Evolutionary conservation across 2,888 invertebrate species (phyloP), one percentile per base, ranked within the genome.

Genomic region (Athetis lepigone): DNA sequence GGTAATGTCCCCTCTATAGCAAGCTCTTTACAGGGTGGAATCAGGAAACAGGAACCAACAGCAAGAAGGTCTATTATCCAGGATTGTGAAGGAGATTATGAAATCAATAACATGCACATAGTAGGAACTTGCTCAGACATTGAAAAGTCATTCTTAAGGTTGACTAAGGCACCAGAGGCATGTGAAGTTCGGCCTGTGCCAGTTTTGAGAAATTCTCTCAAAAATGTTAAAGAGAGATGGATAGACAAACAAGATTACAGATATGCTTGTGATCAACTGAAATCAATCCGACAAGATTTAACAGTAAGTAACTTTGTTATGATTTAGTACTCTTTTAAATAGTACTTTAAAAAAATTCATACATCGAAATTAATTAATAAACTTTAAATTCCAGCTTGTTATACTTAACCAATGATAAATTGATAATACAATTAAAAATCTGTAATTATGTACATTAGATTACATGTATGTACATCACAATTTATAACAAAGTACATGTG

Each of bases 201-300:
- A 87, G 97, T 99, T 49, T 96, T 99, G 68, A 96, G 96, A 82
- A 96, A 96, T 88, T 98, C 99, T 46, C 95, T 99, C 85, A 96
- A 96, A 86, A 97, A 98, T 95, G 99, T 99, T 11, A 98, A 99
- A 92, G 96, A 97, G 46, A 97, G 97, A 84, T 99, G 99, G 99
- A 96, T 97, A 75, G 96, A 96, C 61, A 98, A 97, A 84, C 97
- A 97, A 87, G 99, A 99, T 94, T 99, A 99, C 93, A 97, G 97
- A 92, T 99, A 99, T 95, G 98, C 98, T 66, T 99, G 99, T 95
- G 99, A 99, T 96, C 99, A 99, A 93, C 95, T 99, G 62, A 99
- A 99, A 93, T 99, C 99, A 8, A 99, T 99, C 79, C 95, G 99
- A 81, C 99, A 99, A 95, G 99, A 99, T 96, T 96, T 99, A 82